Evolutionary conservation across 2,797 vertebrate species (phyloP), one percentile per base, ranked within the genome.

Genomic region (Novumbra hubbsi): DNA sequence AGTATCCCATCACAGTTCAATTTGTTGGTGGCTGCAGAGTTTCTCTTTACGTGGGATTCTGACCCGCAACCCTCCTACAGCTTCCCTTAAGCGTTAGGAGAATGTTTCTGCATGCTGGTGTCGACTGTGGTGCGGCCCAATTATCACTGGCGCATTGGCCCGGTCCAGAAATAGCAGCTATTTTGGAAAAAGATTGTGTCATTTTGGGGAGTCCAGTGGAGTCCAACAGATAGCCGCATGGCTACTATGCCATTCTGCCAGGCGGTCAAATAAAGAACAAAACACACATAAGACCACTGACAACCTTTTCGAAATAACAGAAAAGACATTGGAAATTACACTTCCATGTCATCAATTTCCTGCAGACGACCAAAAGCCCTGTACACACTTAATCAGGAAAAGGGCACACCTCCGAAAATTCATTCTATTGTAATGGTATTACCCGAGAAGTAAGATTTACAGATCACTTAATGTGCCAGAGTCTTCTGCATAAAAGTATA

Each of bases 401-500:
- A 94, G 93, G 92, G 92, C 94, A 94, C 90, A 89, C 92, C 93
- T 93, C 91, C 89, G 84, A 91, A 90, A 93, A 91, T 87, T 90
- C 92, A 91, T 94, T 92, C 90, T 90, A 92, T 92, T 91, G 90
- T 93, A 94, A 93, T 92, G 91, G 90, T 91, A 94, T 94, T 94
- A 93, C 83, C 74, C 80, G 88, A 90, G 89, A 91, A 94, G 93
- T 92, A 94, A 94, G 94, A 95, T 95, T 95, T 95, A 95, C 91
- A 93, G 92, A 92, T 93, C 92, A 90, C 91, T 94, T 94, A 94
- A 95, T 94, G 94, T 93, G 92, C 91, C 90, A 84, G 87, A 92
- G 91, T 93, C 93, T 93, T 94, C 92, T 93, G 92, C 92, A 94
- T 95, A 95, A 94, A 95, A 95, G 94, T 94, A 95, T 95, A 95